Conservation (phyloP, 1,140 invertebrate species). For the Cataglyphis hispanica region DNA sequence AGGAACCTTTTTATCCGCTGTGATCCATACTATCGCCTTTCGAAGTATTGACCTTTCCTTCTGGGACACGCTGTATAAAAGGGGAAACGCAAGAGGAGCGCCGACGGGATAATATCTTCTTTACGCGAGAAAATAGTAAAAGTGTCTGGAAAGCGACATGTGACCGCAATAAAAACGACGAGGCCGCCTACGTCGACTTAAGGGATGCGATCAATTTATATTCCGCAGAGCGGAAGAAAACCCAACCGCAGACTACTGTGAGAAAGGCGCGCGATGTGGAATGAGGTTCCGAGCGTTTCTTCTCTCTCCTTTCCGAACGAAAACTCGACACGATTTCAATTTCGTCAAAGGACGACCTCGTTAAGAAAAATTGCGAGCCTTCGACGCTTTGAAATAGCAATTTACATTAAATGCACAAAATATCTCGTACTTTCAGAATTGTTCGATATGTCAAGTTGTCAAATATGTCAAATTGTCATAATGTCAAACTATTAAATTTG, state of each 20-base stretch:
- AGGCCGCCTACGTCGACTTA: slow-evolving; percentile 27
- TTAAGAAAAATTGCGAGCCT: slow-evolving; percentile 42
- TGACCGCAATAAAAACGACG: slow-evolving; percentile 47
- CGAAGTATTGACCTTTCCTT: slow-evolving; percentile 45
- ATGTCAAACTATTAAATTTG: too few relatives aligned
- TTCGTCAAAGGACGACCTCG: slow-evolving; percentile 12
- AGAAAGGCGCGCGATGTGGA: not conserved
- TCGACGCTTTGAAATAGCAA: slow-evolving; percentile 1
- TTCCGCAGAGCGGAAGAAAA: slow-evolving; percentile 10
- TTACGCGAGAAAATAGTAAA: slow-evolving; percentile 50
- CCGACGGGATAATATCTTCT: slow-evolving; percentile 25
- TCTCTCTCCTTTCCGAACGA: not conserved
- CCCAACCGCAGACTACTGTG: not conserved
- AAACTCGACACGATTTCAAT: slow-evolving; percentile 52
- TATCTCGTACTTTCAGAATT: not conserved
- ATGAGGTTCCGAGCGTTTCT: not conserved
- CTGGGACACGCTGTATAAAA: slow-evolving; percentile 4
- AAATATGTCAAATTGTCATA: too few relatives aligned
- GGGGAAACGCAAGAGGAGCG: not conserved
- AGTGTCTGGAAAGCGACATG: slow-evolving; percentile 41
- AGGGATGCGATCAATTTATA: slow-evolving; percentile 47
- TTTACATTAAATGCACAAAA: slow-evolving; percentile 14
- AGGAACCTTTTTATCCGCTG: not conserved
- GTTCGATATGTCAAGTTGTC: not conserved
- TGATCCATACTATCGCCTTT: not conserved